Conservation (phyloP, 1,140 invertebrate species). For the Heterodera carotae region DNA sequence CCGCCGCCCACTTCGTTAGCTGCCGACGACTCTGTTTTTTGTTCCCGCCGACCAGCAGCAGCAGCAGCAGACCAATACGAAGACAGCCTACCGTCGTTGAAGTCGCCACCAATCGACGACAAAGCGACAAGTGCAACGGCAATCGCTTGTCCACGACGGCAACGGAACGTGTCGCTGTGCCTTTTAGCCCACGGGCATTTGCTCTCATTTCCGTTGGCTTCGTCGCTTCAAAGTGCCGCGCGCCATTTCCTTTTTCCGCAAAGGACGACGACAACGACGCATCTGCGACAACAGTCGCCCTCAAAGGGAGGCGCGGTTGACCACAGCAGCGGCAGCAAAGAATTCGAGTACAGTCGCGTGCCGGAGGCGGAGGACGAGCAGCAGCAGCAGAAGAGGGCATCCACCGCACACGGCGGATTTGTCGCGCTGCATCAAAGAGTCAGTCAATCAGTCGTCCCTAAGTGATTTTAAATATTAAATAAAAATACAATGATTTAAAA, state of each 20-base stretch:
- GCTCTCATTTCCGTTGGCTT: not conserved
- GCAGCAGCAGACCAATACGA: not conserved
- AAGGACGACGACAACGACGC: no score
- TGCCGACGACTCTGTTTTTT: not conserved
- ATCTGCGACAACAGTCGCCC: not conserved
- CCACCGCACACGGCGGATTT: not conserved
- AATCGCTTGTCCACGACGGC: not conserved
- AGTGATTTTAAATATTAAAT: slow-evolving; percentile 5
- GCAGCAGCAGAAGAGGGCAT: slow-evolving; percentile 4
- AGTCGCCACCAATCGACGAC: not conserved
- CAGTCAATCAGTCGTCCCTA: not conserved
- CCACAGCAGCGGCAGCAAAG: not conserved
- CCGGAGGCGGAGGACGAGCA: slow-evolving; percentile 22
- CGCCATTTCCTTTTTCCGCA: not conserved
- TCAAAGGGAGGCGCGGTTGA: not conserved
- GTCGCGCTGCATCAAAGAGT: not conserved
- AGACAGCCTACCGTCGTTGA: not conserved
- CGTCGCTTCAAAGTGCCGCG: not conserved
- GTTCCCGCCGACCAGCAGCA: no score
- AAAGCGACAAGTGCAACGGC: not conserved
- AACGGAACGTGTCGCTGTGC: not conserved
- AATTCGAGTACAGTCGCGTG: slow-evolving; percentile 4
- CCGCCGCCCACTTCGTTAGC: not conserved
- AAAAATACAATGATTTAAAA: no score
- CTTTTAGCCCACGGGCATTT: slow-evolving; percentile 5